These are phyloP conservation scores for Lepidostoma basale DNA, from an alignment of 1,140 invertebrate species.

Conservation along the genomic window DNA sequence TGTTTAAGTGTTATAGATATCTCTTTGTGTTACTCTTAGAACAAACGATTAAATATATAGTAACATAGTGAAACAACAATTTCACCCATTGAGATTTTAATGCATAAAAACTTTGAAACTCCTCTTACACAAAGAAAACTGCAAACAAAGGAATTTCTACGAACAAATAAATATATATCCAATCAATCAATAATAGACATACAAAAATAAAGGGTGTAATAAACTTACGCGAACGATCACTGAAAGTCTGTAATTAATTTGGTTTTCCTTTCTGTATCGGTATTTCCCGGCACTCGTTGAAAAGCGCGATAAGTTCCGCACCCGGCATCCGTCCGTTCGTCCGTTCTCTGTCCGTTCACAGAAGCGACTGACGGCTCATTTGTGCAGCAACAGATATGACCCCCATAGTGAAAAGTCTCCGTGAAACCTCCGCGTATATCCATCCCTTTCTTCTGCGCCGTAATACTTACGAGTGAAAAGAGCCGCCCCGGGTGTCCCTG, in stretches of 20 bases:
- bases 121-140: too few relatives aligned
- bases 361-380: slow-evolving; percentile 33
- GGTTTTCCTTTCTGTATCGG: neutral
- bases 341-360: slow-evolving; percentile 9
- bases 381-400: slow-evolving; percentile 38
- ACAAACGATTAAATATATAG: too few relatives aligned
- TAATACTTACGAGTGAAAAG: neutral
- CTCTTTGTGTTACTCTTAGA: too few relatives aligned
- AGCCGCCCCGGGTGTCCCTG: neutral
- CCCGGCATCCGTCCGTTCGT: neutral
- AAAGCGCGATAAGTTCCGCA: neutral
- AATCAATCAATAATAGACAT: too few relatives aligned
- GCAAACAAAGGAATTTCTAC: neutral
- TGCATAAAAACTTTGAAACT: neutral
- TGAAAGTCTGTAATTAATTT: too few relatives aligned
- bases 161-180: too few relatives aligned
- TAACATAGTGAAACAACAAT: neutral
- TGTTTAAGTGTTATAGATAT: too few relatives aligned
- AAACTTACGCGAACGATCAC: neutral
- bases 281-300: slow-evolving; percentile 1
- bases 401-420: slow-evolving; percentile 6
- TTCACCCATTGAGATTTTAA: neutral
- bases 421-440: neutral
- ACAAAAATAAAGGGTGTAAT: too few relatives aligned
- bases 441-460: neutral